phyloP scores from a whole-genome alignment of 2,113 vertebrate genomes.

The Callospermophilus lateralis region DNA sequence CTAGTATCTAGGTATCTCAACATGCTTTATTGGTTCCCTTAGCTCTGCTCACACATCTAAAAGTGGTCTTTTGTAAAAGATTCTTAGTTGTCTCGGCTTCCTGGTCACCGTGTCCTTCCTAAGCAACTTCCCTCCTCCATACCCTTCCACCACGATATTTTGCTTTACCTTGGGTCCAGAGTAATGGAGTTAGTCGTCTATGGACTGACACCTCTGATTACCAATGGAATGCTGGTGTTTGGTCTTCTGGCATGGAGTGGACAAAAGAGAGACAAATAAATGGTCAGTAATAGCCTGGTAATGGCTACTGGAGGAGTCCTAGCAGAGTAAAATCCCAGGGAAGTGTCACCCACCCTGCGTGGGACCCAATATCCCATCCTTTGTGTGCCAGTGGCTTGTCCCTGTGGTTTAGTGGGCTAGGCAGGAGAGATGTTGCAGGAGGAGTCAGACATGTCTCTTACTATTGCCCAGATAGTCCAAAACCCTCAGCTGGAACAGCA shows the following conservation, averaged over 20 bases:
- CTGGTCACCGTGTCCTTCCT: no score
- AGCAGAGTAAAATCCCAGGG: constrained; percentile 42
- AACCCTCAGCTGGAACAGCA: constrained; percentile 95
- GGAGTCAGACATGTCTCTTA: constrained; percentile 91
- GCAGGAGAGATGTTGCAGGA: constrained; percentile 88
- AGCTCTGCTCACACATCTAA: background rate
- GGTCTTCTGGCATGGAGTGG: background rate
- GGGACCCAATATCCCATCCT: background rate
- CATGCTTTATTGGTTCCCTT: background rate
- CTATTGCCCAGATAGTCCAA: constrained; percentile 93
- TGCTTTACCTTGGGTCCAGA: no score
- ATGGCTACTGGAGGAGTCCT: constrained; percentile 68
- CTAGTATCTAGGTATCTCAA: background rate
- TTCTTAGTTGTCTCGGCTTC: background rate
- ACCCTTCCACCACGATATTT: no score
- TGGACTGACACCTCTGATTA: no score
- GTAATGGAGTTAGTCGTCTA: background rate
- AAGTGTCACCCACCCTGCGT: constrained; percentile 43
- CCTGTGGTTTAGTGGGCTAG: constrained; percentile 50
- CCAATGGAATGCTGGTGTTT: constrained; percentile 56
- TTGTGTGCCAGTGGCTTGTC: background rate
- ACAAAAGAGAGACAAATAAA: constrained; percentile 36
- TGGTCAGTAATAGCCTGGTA: constrained; percentile 82
- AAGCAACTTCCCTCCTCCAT: no score
- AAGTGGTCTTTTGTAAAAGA: background rate